These are phyloP conservation scores for Callyntrura guangdongensis DNA, from an alignment of 2,888 invertebrate genomes.

Conservation along the genomic window DNA sequence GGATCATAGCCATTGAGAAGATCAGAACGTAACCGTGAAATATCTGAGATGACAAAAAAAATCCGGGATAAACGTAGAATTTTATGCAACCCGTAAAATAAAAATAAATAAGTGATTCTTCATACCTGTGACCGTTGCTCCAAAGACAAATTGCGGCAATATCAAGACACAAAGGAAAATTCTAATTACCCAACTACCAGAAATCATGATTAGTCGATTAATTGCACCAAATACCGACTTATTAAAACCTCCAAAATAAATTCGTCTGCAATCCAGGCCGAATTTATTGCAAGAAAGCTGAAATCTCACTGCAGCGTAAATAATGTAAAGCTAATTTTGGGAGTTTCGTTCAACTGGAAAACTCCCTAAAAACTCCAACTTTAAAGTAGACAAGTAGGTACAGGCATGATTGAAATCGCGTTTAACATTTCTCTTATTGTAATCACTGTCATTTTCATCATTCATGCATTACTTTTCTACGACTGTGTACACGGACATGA, in stretches of 20 bases:
- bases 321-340: neutral
- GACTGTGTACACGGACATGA: too few species aligned
- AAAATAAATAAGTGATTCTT: neutral
- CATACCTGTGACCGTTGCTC: slow-evolving; percentile 70
- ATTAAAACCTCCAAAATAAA: too few species aligned
- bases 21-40: slow-evolving; percentile 78
- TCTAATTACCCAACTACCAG: neutral
- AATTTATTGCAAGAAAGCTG: neutral
- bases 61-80: neutral
- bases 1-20: slow-evolving; percentile 82
- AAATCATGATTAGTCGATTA: neutral
- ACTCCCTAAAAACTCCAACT: slow-evolving; percentile 56
- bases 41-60: slow-evolving; percentile 68
- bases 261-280: neutral
- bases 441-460: neutral
- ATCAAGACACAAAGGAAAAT: neutral
- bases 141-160: neutral
- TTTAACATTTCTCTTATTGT: neutral
- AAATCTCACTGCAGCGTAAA: neutral
- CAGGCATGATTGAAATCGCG: neutral
- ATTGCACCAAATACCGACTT: neutral
- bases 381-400: too few species aligned
- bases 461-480: neutral
- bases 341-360: neutral
- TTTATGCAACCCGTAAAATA: neutral